Evolutionary conservation across 2,888 invertebrate genomes (phyloP), one percentile per base, ranked within the genome.

Genomic region (Frankliniella intonsa): DNA sequence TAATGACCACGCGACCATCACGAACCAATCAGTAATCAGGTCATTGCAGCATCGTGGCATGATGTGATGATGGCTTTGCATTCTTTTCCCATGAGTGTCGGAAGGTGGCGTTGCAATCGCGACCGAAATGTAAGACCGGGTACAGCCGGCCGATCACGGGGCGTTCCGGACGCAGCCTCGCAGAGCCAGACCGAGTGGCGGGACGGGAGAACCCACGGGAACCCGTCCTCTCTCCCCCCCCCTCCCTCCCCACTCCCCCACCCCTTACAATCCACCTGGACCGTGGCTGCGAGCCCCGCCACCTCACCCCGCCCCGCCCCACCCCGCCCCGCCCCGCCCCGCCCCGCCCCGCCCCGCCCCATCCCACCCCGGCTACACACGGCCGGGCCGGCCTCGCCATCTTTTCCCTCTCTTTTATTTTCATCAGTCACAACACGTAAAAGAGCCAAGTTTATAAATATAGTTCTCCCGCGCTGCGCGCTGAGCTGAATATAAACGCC

Each of bases 31-130:
- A 38, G 38, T 38, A 38, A 38, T 38, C 38, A 38, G 38, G 38
- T 38, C 38, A 38, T 5, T 38, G 38, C 38, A 38, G 38, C 38
- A 38, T 5, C 38, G 38, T 38, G 38, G 38, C 38, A 38, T 3
- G 5, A 38, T 2, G 38, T 38, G 22, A 3, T 9, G 25, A 76
- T 76, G 69, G 25, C 69, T 76, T 76, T 22, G 69, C 69, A 76
- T 76, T 76, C 69, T 76, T 76, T 25, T n/a, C 69, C 25, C 69
- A 76, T 76, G 69, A 76, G 22, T 76, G 69, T 69, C 69, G 25
- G 69, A 19, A 5, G 69, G 69, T 25, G 9, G 69, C 62, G 62
- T 14, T 14, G 62, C 19, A 62, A 14, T 62, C 62, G 62, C 62
- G 62, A 14, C 14, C n/a, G 62, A 10, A 7, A 14, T 10, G 62